Conservation (phyloP, 1,140 invertebrate species). For the Neuroterus valhalla region DNA sequence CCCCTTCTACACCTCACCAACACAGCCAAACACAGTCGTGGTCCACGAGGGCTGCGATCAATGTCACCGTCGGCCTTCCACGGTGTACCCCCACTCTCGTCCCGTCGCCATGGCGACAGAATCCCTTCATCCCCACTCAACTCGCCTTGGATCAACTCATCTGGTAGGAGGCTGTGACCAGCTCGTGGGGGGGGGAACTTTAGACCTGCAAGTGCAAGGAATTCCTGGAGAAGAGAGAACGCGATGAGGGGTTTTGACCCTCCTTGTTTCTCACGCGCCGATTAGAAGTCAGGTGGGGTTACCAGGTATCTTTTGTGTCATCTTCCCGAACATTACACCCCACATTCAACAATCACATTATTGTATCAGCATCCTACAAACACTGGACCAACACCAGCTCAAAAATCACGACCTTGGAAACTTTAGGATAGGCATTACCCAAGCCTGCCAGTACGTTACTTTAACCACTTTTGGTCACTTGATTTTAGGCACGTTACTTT, state of each 20-base stretch:
- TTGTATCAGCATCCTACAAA: background rate
- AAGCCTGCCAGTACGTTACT: no score
- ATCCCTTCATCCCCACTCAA: conserved; percentile 64
- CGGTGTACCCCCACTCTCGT: conserved; percentile 54
- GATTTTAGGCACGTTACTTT: no score
- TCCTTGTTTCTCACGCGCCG: conserved; percentile 34
- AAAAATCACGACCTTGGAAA: no score
- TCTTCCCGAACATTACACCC: conserved; percentile 38
- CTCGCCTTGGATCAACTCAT: conserved; percentile 17
- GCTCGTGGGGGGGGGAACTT: conserved; percentile 58
- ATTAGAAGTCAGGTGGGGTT: conserved; percentile 7
- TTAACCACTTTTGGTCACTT: no score
- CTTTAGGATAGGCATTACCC: no score
- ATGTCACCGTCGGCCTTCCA: conserved; percentile 69
- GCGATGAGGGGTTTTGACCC: conserved; percentile 52
- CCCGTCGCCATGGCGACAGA: conserved; percentile 69
- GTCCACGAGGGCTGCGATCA: conserved; percentile 69
- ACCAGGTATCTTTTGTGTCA: conserved; percentile 30
- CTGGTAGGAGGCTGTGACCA: conserved; percentile 62
- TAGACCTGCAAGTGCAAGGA: conserved; percentile 51
- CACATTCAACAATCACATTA: conserved; percentile 24
- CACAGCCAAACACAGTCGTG: conserved; percentile 54
- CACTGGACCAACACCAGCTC: no score
- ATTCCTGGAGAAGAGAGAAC: conserved; percentile 52
- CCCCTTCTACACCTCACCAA: conserved; percentile 65